Base-by-base conservation (phyloP, 2,113 vertebrate species). In the Osmerus mordax region DNA sequence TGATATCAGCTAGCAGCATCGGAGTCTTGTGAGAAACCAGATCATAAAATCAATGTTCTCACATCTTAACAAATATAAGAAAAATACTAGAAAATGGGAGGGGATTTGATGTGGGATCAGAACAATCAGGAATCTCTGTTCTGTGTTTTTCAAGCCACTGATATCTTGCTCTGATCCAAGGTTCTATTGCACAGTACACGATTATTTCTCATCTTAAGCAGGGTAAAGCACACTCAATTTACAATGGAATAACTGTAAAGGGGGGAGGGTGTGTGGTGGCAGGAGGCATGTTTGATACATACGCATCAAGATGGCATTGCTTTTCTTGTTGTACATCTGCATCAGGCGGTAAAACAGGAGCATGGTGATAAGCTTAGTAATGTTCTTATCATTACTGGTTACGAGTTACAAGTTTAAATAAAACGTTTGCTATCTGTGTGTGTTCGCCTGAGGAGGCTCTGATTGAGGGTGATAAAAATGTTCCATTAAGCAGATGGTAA, bases 401-500 rank as follows among this genome's bases (percentile, higher is more conserved):
- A 47, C 41, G 9, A 11, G 41, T 47, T 36, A 6, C 41, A 2
- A 47, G 41, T 47, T 18, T 55, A 55, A 55, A 55, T 55, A 55
- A 15, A 14, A 15, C 4, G 54, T 14, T 55, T 55, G 54, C 21
- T 65, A 54, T 70, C 28, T 67, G 18, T 60, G 70, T 55, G 61
- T 64, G 62, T 60, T 41, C 71, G 52, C 61, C 36, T 65, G 64
- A 25, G 55, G 74, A 73, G 59, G 60, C n/a, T 69, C 66, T 51
- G 71, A 82, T 72, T 78, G 75, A 11, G 76, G 62, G 63, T 84
- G 81, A 85, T 87, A 80, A 86, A 89, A 85, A 65, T 71, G 69
- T 85, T 88, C 88, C 78, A 87, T 87, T 90, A 86, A 80, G 85
- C 70, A 84, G 69, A 83, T 80, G 74, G 73, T 85, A 83, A 84